phyloP scores from a whole-genome alignment of 2,797 vertebrate genomes.

The Sternotherus odoratus region DNA sequence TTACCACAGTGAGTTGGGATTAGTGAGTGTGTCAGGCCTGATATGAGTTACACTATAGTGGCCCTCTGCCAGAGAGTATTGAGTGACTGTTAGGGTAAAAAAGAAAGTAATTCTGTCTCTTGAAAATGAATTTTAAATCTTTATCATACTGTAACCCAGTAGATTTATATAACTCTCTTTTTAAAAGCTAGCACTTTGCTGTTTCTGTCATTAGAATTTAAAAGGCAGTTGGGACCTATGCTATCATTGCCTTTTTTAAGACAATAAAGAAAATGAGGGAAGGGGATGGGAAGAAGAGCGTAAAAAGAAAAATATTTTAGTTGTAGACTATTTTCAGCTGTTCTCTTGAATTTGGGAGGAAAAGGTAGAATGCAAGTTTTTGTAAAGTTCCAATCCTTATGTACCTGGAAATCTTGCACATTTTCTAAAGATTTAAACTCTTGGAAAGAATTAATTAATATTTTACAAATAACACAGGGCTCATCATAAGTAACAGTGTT shows the following conservation, averaged over 20 bases:
- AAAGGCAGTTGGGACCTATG: not conserved
- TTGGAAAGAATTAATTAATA: not conserved
- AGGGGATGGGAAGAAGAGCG: not conserved
- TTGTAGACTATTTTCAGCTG: not conserved
- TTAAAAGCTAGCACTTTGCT: not conserved
- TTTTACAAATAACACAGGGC: not conserved
- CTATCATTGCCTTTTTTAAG: not conserved
- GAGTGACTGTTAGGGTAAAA: not conserved
- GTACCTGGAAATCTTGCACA: not conserved
- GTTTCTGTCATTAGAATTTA: not conserved
- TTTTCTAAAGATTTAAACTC: not conserved
- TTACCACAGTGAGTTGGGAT: not conserved
- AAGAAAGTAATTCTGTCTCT: not conserved
- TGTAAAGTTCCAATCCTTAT: accelerated
- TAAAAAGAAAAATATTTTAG: not conserved
- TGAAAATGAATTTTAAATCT: not conserved
- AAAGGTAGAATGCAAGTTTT: not conserved
- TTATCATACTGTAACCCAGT: not conserved
- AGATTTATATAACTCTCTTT: not conserved
- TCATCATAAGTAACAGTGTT: accelerated
- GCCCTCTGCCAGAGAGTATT: no score
- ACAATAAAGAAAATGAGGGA: not conserved
- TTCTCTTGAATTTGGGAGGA: not conserved
- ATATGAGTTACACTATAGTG: no score
- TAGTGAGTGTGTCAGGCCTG: not conserved